Base-by-base conservation (phyloP, 2,888 invertebrate genomes). In the Onthophagus sagittarius region DNA sequence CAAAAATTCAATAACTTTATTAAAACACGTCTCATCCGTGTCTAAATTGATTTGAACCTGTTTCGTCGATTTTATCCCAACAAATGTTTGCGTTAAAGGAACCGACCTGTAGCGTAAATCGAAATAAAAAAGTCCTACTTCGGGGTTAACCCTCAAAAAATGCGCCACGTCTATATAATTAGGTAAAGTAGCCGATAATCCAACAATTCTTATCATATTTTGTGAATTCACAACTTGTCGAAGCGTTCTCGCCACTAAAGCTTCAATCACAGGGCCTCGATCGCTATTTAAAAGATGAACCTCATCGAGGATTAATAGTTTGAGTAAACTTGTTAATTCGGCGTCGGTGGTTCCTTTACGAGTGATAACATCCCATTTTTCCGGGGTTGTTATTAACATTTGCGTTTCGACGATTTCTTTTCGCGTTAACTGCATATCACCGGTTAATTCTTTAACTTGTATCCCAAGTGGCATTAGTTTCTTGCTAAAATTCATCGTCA, bases 301-400 rank as follows among this genome's bases (percentile, higher is more conserved):
- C 85, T 99, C 99, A 84, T 99, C 99, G 77, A 98, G 95, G 79
- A 99, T 99, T 5, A 99, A 87, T 23, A 99, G 88, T 80, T 95
- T 94, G 0, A 99, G 97, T 72, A 98, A 90, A 77, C 94, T 94
- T 0, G 96, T 93, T 53, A 99, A 87, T 71, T 94, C 94, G 4
- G 95, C 93, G 84, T 98, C 97, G 5, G 96, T 92, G 31, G 93
- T 92, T 13, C 94, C 94, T 85, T 99, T 99, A 77, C 99, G 89
- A 0, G 99, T 99, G 0, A 99, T 97, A 5, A 99, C 98, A 84
- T 99, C 99, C 99, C 99, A 99, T 82, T 99, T 99, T 86, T 99
- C 99, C 0, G 99, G 99, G 0, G 99, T 99, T 0, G 98, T 97
- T 0, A 99, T 96, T 69, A 99, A 89, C 93, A 99, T 97, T 86